phyloP scores from a whole-genome alignment of 2,888 invertebrate genomes.

The Tipula lateralis region DNA sequence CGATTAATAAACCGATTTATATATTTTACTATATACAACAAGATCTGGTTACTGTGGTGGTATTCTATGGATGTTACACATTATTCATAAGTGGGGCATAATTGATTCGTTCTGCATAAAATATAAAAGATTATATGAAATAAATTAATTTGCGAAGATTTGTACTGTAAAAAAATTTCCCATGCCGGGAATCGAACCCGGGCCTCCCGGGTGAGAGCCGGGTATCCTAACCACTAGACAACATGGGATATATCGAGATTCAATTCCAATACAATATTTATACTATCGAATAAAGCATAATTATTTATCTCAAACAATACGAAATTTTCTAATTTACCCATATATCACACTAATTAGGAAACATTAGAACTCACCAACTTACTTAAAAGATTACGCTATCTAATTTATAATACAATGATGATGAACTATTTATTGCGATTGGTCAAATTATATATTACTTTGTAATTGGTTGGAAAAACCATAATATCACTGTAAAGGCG shows the following conservation, averaged over 20 bases:
- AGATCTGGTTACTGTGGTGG: too few species aligned
- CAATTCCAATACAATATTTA: neutral
- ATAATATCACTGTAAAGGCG: neutral
- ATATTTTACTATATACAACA: too few species aligned
- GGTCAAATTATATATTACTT: neutral
- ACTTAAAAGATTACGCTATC: neutral
- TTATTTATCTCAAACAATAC: neutral
- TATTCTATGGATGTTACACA: too few species aligned
- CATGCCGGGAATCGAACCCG: slow-evolving; percentile 29
- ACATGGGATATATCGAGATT: neutral
- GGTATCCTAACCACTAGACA: slow-evolving; percentile 28
- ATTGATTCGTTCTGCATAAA: too few species aligned
- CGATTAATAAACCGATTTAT: too few species aligned
- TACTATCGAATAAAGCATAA: neutral
- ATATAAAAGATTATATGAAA: too few species aligned
- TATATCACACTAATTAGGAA: neutral
- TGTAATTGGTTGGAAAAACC: neutral
- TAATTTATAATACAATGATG: neutral
- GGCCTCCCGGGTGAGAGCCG: slow-evolving; percentile 25
- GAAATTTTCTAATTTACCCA: neutral
- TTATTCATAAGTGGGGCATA: too few species aligned
- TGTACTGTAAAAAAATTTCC: slow-evolving; percentile 6
- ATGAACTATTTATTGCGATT: neutral
- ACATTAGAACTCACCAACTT: neutral
- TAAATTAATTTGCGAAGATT: too few species aligned